Conservation (phyloP, 2,888 invertebrate species). For the Heliconius ethilla region DNA sequence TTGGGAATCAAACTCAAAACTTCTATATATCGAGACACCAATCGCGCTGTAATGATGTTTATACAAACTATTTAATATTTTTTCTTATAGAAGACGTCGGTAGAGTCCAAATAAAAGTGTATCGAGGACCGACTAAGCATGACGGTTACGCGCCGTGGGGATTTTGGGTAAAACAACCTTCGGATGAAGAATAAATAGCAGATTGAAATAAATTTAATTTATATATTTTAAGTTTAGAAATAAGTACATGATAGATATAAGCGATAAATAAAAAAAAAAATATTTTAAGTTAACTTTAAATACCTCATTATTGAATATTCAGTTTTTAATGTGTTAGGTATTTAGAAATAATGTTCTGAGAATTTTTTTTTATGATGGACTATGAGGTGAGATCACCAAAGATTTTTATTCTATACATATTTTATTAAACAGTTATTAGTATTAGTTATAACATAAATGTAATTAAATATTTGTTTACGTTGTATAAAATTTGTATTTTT, state of each 20-base stretch:
- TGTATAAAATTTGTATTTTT: not conserved
- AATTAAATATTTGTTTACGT: not conserved
- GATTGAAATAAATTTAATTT: not conserved
- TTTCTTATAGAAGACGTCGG: conserved; percentile 78
- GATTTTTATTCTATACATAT: conserved; percentile 4
- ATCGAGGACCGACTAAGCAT: conserved; percentile 85
- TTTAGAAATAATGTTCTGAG: not conserved
- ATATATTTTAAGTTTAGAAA: not conserved
- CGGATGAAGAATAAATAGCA: conserved; percentile 77
- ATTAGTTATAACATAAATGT: not conserved
- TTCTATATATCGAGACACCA: not conserved
- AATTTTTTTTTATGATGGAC: not conserved
- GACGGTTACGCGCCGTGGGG: conserved; percentile 87
- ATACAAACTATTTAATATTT: not conserved
- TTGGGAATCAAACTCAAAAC: no score
- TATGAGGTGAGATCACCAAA: conserved; percentile 11
- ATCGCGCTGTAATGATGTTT: not conserved
- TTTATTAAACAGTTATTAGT: not conserved
- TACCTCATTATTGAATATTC: not conserved
- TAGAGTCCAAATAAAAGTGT: conserved; percentile 88
- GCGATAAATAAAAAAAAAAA: not conserved
- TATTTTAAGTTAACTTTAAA: not conserved
- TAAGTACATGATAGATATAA: not conserved
- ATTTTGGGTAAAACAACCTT: conserved; percentile 87
- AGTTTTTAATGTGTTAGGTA: not conserved